Percentiles rank a stretch among this genome's conserved stretches.
These are phyloP conservation scores for Caenorhabditis auriculariae DNA, from an alignment of 2,888 invertebrate species.

Conservation along the genomic window DNA sequence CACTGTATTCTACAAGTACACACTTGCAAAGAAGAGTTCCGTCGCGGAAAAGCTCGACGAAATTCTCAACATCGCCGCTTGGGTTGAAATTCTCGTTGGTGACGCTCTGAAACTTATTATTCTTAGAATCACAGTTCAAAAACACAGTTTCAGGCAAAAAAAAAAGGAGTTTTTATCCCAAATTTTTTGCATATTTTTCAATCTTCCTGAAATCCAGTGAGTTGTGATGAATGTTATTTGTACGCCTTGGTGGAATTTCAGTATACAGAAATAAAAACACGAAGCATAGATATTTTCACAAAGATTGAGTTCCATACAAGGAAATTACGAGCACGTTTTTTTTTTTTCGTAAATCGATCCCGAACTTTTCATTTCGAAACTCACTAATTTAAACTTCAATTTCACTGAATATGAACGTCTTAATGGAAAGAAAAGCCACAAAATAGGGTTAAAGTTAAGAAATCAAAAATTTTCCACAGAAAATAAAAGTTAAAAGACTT, in stretches of 20 bases:
- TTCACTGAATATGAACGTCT: background rate
- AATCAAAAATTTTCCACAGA: too few relatives aligned
- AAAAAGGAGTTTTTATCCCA: too few relatives aligned
- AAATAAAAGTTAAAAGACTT: too few relatives aligned
- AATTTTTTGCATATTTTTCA: too few relatives aligned
- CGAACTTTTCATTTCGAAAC: background rate
- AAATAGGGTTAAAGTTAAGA: too few relatives aligned
- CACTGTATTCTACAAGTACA: conserved; percentile 53
- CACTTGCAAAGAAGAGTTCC: conserved; percentile 88
- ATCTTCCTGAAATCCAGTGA: too few relatives aligned
- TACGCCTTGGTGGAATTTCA: background rate
- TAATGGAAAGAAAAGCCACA: too few relatives aligned
- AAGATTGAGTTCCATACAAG: too few relatives aligned
- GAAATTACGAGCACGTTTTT: too few relatives aligned
- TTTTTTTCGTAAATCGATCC: conserved; percentile 52
- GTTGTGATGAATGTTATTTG: background rate
- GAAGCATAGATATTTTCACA: background rate
- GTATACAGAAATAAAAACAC: background rate
- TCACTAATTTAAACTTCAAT: background rate
- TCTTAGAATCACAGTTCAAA: too few relatives aligned
- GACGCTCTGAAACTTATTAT: conserved; percentile 74
- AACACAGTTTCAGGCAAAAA: too few relatives aligned
- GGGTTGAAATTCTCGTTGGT: conserved; percentile 79
- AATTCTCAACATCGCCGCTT: conserved; percentile 88
- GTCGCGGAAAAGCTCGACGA: conserved; percentile 83